These are phyloP conservation scores for Hippopotamus amphibius DNA, from an alignment of 2,113 vertebrate genomes.

Conservation along the genomic window DNA sequence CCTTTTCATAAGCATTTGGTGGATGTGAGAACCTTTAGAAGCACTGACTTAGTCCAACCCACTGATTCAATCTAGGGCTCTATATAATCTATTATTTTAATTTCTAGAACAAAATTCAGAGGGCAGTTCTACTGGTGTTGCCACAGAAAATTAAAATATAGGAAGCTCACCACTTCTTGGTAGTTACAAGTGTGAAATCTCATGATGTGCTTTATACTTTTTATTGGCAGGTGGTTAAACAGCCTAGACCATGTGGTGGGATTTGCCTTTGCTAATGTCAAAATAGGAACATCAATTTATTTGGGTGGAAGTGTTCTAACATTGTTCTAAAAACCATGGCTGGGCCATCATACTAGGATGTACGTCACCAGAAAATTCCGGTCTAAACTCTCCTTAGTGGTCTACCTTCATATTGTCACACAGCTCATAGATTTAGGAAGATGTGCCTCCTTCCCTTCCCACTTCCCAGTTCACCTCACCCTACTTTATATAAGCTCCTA, in stretches of 20 bases:
- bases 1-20: neutral
- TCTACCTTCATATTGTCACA: neutral
- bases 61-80: neutral
- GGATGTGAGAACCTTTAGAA: neutral
- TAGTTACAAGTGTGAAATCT: neutral
- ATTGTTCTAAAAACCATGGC: neutral
- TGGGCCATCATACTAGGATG: neutral
- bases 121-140: neutral
- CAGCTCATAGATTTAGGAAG: neutral
- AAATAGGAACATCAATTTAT: neutral
- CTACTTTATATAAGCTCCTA: neutral
- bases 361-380: neutral
- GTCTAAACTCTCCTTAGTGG: neutral
- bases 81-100: neutral
- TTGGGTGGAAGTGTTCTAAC: neutral
- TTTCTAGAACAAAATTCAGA: neutral
- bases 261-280: neutral
- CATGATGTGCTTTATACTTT: neutral
- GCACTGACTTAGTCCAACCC: neutral
- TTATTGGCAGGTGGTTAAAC: neutral
- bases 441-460: rapidly evolving
- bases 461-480: neutral
- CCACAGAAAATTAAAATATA: neutral
- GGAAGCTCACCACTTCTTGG: neutral
- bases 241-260: neutral